Evolutionary conservation across 1,140 invertebrate genomes (phyloP).

Genomic region (Scaptomyza graminum): DNA sequence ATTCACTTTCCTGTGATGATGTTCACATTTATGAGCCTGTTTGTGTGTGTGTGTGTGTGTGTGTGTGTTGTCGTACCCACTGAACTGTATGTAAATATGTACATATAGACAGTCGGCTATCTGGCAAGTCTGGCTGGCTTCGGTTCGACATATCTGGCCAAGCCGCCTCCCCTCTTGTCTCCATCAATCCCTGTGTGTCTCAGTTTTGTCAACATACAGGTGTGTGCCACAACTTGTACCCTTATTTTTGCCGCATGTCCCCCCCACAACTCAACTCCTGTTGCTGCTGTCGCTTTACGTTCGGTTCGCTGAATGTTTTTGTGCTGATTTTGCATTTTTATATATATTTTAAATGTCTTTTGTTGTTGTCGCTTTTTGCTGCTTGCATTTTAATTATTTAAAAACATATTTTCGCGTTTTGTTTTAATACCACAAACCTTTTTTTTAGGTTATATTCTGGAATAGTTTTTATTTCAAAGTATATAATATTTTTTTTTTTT

Average conservation of each 20-base stretch:
- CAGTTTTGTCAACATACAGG: conserved; percentile 27
- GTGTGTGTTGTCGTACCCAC: conserved; percentile 47
- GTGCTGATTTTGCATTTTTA: conserved; percentile 73
- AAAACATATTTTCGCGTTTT: conserved; percentile 48
- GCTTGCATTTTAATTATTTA: conserved; percentile 68
- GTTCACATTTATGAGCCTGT: conserved; percentile 61
- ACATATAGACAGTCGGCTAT: conserved; percentile 52
- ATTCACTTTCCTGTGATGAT: conserved; percentile 72
- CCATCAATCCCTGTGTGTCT: conserved; percentile 22
- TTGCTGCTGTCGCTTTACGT: conserved; percentile 56
- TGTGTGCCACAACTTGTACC: conserved; percentile 59
- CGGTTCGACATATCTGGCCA: conserved; percentile 1
- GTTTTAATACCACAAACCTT: not conserved
- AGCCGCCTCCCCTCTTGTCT: not conserved
- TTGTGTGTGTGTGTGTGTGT: conserved; percentile 11
- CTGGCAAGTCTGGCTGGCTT: conserved; percentile 20
- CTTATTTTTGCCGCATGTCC: conserved; percentile 59
- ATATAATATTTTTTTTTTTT: too few species aligned
- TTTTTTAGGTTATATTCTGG: not conserved
- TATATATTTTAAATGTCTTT: conserved; percentile 69
- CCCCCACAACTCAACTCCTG: conserved; percentile 1
- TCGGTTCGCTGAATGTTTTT: conserved; percentile 74
- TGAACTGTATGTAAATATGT: conserved; percentile 81
- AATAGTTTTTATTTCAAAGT: not conserved
- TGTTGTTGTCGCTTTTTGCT: conserved; percentile 59